Evolutionary conservation across 2,113 vertebrate species (phyloP).

Genomic region (Sialia sialis): DNA sequence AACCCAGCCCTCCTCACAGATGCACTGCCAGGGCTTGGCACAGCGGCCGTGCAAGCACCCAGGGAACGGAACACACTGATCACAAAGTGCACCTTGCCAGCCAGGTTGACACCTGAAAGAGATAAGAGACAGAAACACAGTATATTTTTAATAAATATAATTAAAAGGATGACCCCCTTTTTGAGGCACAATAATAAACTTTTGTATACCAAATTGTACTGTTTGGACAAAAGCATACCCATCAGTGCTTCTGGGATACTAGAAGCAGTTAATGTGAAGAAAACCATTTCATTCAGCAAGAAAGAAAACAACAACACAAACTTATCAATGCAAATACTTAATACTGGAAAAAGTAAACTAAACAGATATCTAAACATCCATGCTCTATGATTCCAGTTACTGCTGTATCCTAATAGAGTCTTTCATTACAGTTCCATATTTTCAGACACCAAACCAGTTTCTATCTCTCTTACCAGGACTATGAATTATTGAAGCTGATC

Average conservation of each 20-base stretch:
- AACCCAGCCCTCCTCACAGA: conserved; percentile 89
- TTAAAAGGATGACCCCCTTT: background rate
- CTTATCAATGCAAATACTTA: background rate
- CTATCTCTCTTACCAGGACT: background rate
- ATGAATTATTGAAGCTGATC: background rate
- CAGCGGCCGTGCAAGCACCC: conserved; percentile 88
- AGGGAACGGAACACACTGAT: conserved; percentile 83
- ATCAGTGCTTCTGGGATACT: background rate
- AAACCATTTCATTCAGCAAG: background rate
- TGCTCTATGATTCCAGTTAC: background rate
- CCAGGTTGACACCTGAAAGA: conserved; percentile 86
- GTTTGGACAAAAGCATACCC: background rate
- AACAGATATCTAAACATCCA: background rate
- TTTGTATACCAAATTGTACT: background rate
- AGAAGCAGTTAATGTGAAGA: background rate
- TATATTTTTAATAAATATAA: background rate
- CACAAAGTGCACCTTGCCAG: conserved; percentile 87
- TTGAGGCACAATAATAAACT: background rate
- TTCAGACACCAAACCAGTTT: background rate
- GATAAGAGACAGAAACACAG: background rate
- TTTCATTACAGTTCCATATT: background rate
- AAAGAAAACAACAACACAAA: background rate
- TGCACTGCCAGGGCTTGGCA: conserved; percentile 88
- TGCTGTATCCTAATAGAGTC: background rate
- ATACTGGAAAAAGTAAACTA: background rate